Evolutionary conservation across 2,888 invertebrate genomes (phyloP).

Genomic region (Drosophila percnosoma): DNA sequence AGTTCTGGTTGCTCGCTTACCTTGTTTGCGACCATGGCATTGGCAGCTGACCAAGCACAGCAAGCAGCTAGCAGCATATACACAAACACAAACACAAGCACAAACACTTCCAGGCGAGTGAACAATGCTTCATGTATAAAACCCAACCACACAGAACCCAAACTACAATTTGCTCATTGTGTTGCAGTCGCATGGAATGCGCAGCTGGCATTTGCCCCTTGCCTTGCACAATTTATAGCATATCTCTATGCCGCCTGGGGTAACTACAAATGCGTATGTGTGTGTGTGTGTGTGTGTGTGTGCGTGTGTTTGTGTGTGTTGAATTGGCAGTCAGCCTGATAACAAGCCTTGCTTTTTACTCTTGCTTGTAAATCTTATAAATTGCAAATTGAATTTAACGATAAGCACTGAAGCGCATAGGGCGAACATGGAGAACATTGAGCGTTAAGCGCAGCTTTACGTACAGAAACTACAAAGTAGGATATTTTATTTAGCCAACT

Average conservation of each 20-base stretch:
- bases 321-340: constrained; percentile 27
- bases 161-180: constrained; percentile 41
- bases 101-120: constrained; percentile 53
- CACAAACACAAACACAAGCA: constrained; percentile 1
- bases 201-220: constrained; percentile 63
- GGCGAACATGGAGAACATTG: constrained; percentile 9
- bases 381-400: constrained; percentile 79
- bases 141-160: constrained; percentile 12
- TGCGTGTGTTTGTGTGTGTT: constrained; percentile 3
- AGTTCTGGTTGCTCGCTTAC: constrained; percentile 34
- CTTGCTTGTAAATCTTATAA: constrained; percentile 69
- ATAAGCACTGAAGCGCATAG: constrained; percentile 61
- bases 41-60: constrained; percentile 65
- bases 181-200: constrained; percentile 72
- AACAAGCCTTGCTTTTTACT: constrained; percentile 56
- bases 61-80: background rate
- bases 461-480: constrained; percentile 9
- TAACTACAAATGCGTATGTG: constrained; percentile 19
- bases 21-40: constrained; percentile 27
- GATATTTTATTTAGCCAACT: background rate
- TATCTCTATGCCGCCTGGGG: constrained; percentile 26
- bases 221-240: constrained; percentile 68
- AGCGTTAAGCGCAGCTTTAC: constrained; percentile 22
- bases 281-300: constrained; percentile 3
- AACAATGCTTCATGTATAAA: constrained; percentile 48